These are phyloP conservation scores for Leptodactylus fuscus DNA, from an alignment of 2,113 vertebrate genomes.

Conservation along the genomic window DNA sequence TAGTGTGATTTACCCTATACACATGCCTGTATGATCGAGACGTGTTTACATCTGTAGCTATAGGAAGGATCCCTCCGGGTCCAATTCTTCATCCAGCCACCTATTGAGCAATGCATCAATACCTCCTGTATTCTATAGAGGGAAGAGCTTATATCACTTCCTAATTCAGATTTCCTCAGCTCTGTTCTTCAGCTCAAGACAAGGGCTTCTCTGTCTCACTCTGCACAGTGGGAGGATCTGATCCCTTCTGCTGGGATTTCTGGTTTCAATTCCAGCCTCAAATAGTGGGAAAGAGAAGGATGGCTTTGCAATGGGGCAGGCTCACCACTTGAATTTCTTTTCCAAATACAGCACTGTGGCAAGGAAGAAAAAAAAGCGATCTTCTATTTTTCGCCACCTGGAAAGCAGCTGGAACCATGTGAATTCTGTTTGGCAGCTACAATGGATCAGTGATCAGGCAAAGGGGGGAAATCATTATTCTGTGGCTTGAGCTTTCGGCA, in stretches of 20 bases:
- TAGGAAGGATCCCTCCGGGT: not conserved
- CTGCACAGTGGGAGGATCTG: conserved; percentile 53
- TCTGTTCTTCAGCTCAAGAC: conserved; percentile 29
- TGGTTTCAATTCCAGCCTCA: conserved; percentile 32
- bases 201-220: conserved; percentile 34
- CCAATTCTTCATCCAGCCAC: not conserved
- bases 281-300: conserved; percentile 53
- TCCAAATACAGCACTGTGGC: conserved; percentile 36
- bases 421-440: conserved; percentile 38
- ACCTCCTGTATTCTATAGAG: not conserved
- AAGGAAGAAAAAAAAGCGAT: conserved; percentile 15
- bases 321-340: conserved; percentile 36
- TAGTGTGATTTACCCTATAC: not conserved
- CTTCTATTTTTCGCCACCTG: conserved; percentile 44
- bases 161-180: not conserved
- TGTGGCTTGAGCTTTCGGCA: conserved; percentile 32
- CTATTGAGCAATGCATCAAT: not conserved
- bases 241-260: conserved; percentile 47
- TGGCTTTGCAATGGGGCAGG: conserved; percentile 46
- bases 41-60: not conserved
- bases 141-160: not conserved
- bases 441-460: conserved; percentile 42
- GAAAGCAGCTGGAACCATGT: conserved; percentile 54
- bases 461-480: conserved; percentile 1
- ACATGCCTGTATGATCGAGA: not conserved